Conservation (phyloP, 2,888 invertebrate genomes). For the Adineta ricciae region DNA sequence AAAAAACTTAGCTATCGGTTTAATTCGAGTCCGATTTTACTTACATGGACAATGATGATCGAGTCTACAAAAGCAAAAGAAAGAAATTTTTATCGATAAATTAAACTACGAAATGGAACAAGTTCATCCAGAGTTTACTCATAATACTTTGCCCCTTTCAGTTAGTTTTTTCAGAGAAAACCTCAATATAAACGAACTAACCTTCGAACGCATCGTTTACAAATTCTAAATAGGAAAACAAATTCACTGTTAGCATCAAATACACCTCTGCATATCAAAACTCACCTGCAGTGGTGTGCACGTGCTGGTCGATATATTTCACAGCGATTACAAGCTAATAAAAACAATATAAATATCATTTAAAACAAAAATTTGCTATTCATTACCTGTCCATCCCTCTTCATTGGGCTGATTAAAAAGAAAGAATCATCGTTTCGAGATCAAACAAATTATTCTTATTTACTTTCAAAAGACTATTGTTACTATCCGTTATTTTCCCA, state of each 20-base stretch:
- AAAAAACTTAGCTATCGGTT: too few species aligned
- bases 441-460: too few species aligned
- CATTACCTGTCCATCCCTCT: neutral
- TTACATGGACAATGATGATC: constrained; percentile 20
- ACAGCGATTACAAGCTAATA: constrained; percentile 61
- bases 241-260: neutral
- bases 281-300: constrained; percentile 62
- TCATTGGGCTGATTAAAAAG: neutral
- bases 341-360: neutral
- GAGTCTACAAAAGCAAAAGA: neutral
- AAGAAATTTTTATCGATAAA: too few species aligned
- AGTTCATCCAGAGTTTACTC: too few species aligned
- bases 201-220: constrained; percentile 3
- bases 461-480: neutral
- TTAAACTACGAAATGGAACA: too few species aligned
- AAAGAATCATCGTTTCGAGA: too few species aligned
- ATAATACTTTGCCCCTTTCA: too few species aligned
- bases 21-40: neutral
- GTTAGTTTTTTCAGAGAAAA: too few species aligned
- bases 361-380: neutral
- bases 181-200: neutral
- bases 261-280: too few species aligned
- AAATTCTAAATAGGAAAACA: neutral
- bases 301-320: constrained; percentile 65
- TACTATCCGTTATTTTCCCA: constrained; percentile 37